These are phyloP conservation scores for Ophthalmotilapia sp. DNA, from an alignment of 2,113 vertebrate genomes.

Conservation along the genomic window DNA sequence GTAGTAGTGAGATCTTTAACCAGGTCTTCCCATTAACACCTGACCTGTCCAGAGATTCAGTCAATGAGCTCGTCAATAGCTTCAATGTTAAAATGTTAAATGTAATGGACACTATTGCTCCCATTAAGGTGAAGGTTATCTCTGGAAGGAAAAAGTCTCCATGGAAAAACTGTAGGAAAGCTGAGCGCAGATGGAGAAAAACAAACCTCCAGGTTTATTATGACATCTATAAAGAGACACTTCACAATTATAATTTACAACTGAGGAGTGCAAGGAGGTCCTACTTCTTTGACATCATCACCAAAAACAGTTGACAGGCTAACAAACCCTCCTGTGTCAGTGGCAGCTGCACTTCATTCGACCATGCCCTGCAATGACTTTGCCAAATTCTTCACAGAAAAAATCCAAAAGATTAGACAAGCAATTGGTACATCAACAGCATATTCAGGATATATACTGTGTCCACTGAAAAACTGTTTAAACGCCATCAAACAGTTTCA, in stretches of 20 bases:
- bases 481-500: too few species aligned
- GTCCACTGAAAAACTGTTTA: too few species aligned
- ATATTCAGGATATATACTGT: too few species aligned
- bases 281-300: neutral
- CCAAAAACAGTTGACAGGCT: neutral
- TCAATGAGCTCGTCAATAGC: neutral
- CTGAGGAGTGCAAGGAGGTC: neutral
- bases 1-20: neutral
- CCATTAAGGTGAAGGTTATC: neutral
- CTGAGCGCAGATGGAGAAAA: neutral
- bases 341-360: rapidly evolving
- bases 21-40: neutral
- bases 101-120: neutral
- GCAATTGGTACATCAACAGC: too few species aligned
- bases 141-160: neutral
- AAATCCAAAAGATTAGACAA: too few species aligned
- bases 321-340: too few species aligned
- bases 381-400: too few species aligned
- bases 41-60: neutral
- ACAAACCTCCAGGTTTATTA: neutral
- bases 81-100: neutral
- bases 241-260: neutral
- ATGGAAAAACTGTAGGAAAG: neutral
- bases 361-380: too few species aligned
- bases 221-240: neutral